Base-by-base conservation (phyloP, 2,888 invertebrate species). In the Chaetoderma sp. region DNA sequence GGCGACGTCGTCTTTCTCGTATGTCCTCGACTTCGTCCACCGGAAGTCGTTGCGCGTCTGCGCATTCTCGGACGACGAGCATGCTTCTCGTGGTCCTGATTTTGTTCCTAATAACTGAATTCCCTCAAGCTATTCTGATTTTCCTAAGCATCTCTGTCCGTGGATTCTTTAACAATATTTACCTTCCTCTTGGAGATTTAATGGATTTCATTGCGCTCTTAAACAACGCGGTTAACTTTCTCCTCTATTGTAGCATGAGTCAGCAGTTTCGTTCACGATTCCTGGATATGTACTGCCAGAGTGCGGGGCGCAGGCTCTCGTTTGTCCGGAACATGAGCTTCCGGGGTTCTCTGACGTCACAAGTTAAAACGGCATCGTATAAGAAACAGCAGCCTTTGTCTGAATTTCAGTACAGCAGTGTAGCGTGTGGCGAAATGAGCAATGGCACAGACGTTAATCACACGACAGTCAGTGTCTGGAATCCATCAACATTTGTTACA, bases 211-310 rank as follows among this genome's bases (percentile, higher is more conserved):
- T 96, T 77, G 95, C 96, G 0, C 89, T 97, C 63, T 87, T 95
- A 75, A 96, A 96, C 86, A 94, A 95, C 4, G 93, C 95, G 0
- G 93, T 96, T 63, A 96, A 95, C 86, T 96, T 97, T 82, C 92
- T 96, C 62, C 89, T 97, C 44, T 97, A 96, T 84, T 96, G 96
- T 82, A 90, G 93, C 61, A 96, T 96, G 96, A 95, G 94, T 67
- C 90, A 93, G 70, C 96, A 96, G 89, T 96, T 97, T 85, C 55
- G 80, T 27, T 70, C 74, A 0, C 71, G 77, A 60, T 81, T 81
- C 61, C 65, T 77, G 18, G 72, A 74, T 42, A 81, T 79, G 76
- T 80, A 32, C 21, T 28, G 52, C 4, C 52, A 52, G 21, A 30
- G 32, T 33, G 28, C 52, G 16, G n/a, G n/a, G n/a, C n/a, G n/a